Evolutionary conservation across 2,888 invertebrate genomes (phyloP), one percentile per base, ranked within the genome.

Genomic region (Agrotis exclamationis): DNA sequence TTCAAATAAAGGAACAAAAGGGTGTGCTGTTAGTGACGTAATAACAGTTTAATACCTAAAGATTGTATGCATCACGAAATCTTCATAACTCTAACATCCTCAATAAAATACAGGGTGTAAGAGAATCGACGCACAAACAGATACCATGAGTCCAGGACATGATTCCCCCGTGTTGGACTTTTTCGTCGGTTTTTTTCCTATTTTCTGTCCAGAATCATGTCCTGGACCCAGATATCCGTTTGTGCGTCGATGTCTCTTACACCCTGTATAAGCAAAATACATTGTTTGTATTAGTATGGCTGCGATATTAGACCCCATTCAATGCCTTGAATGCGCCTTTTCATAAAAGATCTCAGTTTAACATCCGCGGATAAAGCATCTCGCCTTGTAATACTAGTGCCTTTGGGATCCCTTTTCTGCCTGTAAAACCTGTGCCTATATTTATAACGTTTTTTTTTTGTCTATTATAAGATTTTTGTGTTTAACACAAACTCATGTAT

Each of bases 271-370:
- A 22, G 11, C 14, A 20, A 47, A 13, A 6, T 3, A 33, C 16
- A 16, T 44, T 54, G 53, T 69, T 20, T 20, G 20, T 14, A 33
- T 45, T 9, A 47, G 5, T 48, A 39, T 20, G 18, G 14, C 7
- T 2, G 20, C 44, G 20, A 72, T 72, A 54, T 20, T 47, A 11
- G 9, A 53, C 14, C 1, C 20, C 14, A 28, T 59, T 70, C 39
- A 47, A 59, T 16, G 39, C 18, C 20, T 24, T 53, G 24, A 60
- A 72, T 54, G 39, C 45, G 50, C 13, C 56, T 39, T 20, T 47
- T 54, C 20, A 58, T 13, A 2, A 28, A 44, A 75, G 16, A 51
- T 39, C 7, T 51, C 20, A 13, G 18, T 20, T 9, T 45, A 47
- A 5, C 22, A 28, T 48, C 39, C 44, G 39, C 1, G 28, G 51